Percentiles rank a stretch among this genome's conserved stretches.
Evolutionary conservation across 2,888 invertebrate genomes (phyloP).

Genomic region (Empis stercorea): DNA sequence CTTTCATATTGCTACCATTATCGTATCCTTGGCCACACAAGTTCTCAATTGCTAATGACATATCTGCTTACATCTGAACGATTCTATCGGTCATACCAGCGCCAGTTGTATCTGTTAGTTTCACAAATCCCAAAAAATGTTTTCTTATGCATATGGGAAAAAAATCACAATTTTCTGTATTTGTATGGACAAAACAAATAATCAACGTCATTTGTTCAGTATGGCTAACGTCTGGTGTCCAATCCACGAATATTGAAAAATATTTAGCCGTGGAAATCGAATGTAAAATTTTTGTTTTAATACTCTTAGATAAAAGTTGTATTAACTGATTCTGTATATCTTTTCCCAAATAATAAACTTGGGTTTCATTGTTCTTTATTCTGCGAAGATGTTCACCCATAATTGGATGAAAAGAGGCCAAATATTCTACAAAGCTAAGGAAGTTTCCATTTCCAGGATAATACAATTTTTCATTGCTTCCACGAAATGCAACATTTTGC

Average conservation of each 20-base stretch:
- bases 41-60: neutral
- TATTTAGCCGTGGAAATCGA: neutral
- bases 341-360: neutral
- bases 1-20: slow-evolving; percentile 21
- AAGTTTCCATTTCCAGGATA: slow-evolving; percentile 7
- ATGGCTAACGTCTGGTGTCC: neutral
- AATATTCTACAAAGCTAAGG: slow-evolving; percentile 8
- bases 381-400: neutral
- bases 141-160: neutral
- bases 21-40: slow-evolving; percentile 17
- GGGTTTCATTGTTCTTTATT: neutral
- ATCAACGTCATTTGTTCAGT: slow-evolving; percentile 1
- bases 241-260: slow-evolving; percentile 1
- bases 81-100: slow-evolving; percentile 7
- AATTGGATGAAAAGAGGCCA: slow-evolving; percentile 8
- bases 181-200: neutral
- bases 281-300: neutral
- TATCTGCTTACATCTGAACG: slow-evolving; percentile 1
- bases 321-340: neutral
- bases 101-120: slow-evolving; percentile 1
- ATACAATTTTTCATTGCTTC: slow-evolving; percentile 3
- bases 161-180: neutral
- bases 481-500: slow-evolving; percentile 5
- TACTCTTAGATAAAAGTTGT: neutral
- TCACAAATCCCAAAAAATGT: neutral